Base-by-base conservation (phyloP, 30 jellyfish, hydroid and myxozoan species). In the Rhopilema esculentum region DNA sequence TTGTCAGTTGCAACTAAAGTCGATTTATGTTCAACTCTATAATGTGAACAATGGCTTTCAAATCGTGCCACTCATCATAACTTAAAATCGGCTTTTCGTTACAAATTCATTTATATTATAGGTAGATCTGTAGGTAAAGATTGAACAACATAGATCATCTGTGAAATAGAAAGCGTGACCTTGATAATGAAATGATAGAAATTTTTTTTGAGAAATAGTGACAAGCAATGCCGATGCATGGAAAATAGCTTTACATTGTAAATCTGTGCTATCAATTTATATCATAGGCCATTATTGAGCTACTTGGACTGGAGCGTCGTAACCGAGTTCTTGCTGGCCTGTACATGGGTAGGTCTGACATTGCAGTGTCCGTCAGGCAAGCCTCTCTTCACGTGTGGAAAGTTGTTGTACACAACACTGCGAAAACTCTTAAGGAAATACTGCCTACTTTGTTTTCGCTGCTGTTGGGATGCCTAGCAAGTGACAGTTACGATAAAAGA, bases 301-400 rank as follows among this genome's bases (percentile, higher is more conserved):
- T 96, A 27, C 97, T 95, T 81, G 99, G 99, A 17, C 48, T 61
- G 1, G 97, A 85, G 0, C 91, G 99, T 6, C 99, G 99, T 65
- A 88, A 95, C 67, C 97, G 96, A n/a, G 97, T 95, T 18, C 94
- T 83, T 68, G 95, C 99, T 65, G 99, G 99, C 64, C 92, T 96
- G 15, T 96, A 96, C 88, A 96, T 96, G 98, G 98, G 99, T 27
- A 84, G 99, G 32, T 96, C 98, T n/a, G 99, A 96, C 72, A 94
- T 91, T 27, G 98, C 98, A 0, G 62, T 96, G 29, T 67, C 83
- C 29, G 99, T 91, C 18, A 84, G 99, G 33, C 99, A 96, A 80
- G 97, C 98, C 20, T 93, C 99, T 22, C 76, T 91, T 8, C 99
- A 96, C 66, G 98, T 96, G 19, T 96, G 99, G 99, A 91, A 96